A percentile compares a stretch with the other conserved stretches of the same genome.
phyloP scores from a whole-genome alignment of 2,113 vertebrate species.

The Lucifuga dentata region DNA sequence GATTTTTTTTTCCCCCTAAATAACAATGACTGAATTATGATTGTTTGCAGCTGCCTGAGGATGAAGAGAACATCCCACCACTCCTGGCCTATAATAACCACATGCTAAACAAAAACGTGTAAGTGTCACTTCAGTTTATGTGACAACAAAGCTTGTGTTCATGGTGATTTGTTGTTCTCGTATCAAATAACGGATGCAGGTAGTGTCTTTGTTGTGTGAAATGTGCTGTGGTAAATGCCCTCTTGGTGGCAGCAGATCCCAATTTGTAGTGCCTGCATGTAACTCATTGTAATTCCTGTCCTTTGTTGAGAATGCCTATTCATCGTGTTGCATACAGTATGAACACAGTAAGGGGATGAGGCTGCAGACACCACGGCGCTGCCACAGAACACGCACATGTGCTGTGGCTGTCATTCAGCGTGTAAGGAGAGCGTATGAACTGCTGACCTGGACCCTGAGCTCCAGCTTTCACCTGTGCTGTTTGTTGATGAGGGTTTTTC shows the following conservation, averaged over 20 bases:
- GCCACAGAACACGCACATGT: not conserved
- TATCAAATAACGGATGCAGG: not conserved
- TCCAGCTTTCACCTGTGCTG: slow-evolving; percentile 5
- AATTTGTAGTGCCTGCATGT: not conserved
- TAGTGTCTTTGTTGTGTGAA: slow-evolving; percentile 6
- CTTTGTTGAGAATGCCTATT: slow-evolving; percentile 33
- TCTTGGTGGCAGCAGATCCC: slow-evolving; percentile 71
- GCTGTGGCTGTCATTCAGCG: not conserved
- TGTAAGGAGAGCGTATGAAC: slow-evolving; percentile 1
- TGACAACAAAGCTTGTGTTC: not conserved
- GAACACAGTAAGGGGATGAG: slow-evolving; percentile 4
- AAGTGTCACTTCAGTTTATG: slow-evolving; percentile 41
- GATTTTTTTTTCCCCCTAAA: no score
- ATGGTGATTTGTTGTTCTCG: not conserved
- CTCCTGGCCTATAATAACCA: slow-evolving; percentile 82
- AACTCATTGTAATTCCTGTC: not conserved
- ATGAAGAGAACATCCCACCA: slow-evolving; percentile 79
- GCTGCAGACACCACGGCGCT: slow-evolving; percentile 12
- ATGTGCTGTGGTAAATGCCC: slow-evolving; percentile 34
- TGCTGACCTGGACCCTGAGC: slow-evolving; percentile 7
- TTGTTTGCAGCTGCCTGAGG: slow-evolving; percentile 85
- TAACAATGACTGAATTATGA: not conserved
- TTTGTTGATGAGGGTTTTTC: slow-evolving; percentile 48
- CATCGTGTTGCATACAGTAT: slow-evolving; percentile 9
- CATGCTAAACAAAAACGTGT: slow-evolving; percentile 77